Conservation (phyloP, 2,113 vertebrate species). For the Clinocottus analis region DNA sequence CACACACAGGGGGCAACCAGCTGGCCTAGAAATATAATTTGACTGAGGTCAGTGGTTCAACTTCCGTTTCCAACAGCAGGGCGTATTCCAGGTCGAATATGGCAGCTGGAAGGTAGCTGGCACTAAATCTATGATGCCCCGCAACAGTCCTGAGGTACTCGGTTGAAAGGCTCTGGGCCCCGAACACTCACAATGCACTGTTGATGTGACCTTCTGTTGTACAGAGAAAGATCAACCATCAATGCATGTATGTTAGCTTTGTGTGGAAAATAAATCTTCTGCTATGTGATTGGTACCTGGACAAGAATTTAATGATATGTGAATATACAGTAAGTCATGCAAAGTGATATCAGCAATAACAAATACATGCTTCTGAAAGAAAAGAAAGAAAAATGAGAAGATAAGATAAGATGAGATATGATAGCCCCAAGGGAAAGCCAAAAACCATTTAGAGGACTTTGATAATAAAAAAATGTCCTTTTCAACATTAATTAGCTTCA, state of each 20-base stretch:
- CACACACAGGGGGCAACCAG: conserved; percentile 50
- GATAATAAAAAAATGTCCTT: conserved; percentile 80
- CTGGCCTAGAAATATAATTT: conserved; percentile 56
- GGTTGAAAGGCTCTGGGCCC: neutral
- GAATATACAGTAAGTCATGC: conserved; percentile 10
- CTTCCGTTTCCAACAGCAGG: conserved; percentile 48
- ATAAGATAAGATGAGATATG: conserved; percentile 48
- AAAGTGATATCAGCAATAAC: conserved; percentile 23
- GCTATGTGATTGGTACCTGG: neutral
- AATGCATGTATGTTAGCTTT: conserved; percentile 1
- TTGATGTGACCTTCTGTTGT: neutral
- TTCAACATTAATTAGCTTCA: conserved; percentile 85
- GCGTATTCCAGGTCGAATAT: conserved; percentile 36
- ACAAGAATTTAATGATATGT: neutral
- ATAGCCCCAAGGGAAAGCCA: conserved; percentile 73
- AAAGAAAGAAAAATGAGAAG: conserved; percentile 42
- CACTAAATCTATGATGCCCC: conserved; percentile 19
- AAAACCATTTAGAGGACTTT: conserved; percentile 79
- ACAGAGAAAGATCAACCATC: neutral
- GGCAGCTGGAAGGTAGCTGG: conserved; percentile 14
- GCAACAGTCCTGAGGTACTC: conserved; percentile 1
- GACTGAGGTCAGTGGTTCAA: conserved; percentile 53
- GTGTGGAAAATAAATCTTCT: neutral
- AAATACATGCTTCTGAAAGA: conserved; percentile 32
- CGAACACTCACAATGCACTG: neutral